Evolutionary conservation across 2,113 vertebrate species (phyloP).

Genomic region (Echinops telfairi): DNA sequence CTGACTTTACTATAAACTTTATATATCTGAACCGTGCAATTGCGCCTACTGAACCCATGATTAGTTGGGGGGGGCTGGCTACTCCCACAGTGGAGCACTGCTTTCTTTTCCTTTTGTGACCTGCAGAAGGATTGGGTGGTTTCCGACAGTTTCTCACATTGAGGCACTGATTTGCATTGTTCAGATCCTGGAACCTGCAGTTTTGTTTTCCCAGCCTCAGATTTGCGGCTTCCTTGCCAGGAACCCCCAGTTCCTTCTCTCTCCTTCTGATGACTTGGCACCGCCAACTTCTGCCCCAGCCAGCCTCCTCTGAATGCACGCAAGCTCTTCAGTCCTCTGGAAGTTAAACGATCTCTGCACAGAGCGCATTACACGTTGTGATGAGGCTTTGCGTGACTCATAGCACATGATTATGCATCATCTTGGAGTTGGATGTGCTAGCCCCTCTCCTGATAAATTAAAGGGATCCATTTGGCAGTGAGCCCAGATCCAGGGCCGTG

Average conservation of each 20-base stretch:
- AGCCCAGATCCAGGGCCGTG: background rate
- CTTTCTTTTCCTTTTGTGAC: slow-evolving; percentile 18
- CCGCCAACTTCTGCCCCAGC: background rate
- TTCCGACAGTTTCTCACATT: background rate
- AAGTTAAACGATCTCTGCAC: background rate
- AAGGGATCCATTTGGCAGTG: background rate
- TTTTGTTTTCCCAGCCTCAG: background rate
- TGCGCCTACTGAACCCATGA: too few relatives aligned
- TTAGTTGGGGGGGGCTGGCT: too few relatives aligned
- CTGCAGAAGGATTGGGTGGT: background rate
- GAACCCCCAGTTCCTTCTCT: background rate
- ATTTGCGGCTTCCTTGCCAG: background rate
- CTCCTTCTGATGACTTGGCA: background rate
- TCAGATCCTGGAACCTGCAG: background rate
- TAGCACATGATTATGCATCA: background rate
- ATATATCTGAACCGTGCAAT: too few relatives aligned
- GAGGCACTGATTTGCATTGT: background rate
- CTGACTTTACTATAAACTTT: too few relatives aligned
- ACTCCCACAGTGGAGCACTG: background rate
- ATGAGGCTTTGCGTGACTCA: background rate
- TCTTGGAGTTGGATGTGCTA: background rate
- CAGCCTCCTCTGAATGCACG: background rate
- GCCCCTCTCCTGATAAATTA: background rate
- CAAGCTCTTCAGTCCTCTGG: background rate
- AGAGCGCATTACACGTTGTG: background rate